Percentiles rank a stretch among this genome's conserved stretches.
phyloP scores from a whole-genome alignment of 2,888 invertebrate genomes.

The Drosophila barbarae region DNA sequence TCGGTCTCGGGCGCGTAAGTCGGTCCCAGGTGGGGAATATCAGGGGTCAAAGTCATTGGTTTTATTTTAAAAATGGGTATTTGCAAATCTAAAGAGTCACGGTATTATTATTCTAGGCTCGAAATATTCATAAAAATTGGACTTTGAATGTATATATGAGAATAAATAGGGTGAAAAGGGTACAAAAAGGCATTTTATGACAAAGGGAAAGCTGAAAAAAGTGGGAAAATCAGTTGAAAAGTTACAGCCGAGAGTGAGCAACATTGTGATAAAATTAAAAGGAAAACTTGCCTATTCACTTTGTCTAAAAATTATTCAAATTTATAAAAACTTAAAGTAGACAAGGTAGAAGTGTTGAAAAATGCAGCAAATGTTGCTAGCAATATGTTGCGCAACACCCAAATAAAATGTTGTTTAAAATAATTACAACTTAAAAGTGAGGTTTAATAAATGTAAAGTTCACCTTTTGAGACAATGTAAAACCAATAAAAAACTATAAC shows the following conservation, averaged over 20 bases:
- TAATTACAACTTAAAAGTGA: not conserved
- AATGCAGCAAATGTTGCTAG: not conserved
- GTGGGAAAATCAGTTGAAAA: not conserved
- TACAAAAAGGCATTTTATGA: not conserved
- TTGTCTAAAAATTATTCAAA: not conserved
- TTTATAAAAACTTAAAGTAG: not conserved
- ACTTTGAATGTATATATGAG: not conserved
- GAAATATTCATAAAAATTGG: not conserved
- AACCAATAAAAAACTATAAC: no score
- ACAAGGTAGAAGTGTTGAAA: not conserved
- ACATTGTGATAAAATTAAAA: no score
- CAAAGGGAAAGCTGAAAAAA: not conserved
- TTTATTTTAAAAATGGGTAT: not conserved
- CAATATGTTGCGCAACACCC: not conserved
- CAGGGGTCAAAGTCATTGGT: conserved; percentile 3
- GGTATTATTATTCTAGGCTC: not conserved
- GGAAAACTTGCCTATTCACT: not conserved
- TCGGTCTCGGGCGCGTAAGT: not conserved
- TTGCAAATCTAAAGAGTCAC: not conserved
- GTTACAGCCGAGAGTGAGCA: not conserved
- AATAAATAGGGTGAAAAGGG: not conserved
- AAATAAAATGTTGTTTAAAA: not conserved
- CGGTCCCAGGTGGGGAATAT: not conserved
- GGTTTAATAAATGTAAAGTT: no score
- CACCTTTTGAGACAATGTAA: not conserved